Evolutionary conservation across 2,888 invertebrate genomes (phyloP).

Genomic region (Catocala fraxini): DNA sequence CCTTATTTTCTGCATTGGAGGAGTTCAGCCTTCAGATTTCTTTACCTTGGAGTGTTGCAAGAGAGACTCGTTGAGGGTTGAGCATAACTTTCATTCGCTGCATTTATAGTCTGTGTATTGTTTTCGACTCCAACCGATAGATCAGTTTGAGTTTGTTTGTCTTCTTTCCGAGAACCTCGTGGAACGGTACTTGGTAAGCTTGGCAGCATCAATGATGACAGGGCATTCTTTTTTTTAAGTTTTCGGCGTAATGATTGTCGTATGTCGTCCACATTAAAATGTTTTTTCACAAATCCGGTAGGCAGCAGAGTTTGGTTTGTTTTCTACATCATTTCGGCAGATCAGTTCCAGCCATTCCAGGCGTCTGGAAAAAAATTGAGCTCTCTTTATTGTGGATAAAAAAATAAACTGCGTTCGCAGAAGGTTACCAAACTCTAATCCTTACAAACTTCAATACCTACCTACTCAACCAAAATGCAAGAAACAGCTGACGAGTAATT

Average conservation of each 20-base stretch:
- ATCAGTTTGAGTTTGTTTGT: constrained; percentile 26
- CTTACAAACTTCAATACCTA: not conserved
- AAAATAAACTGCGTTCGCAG: not conserved
- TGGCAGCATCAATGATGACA: constrained; percentile 42
- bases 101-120: constrained; percentile 14
- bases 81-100: constrained; percentile 26
- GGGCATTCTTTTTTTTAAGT: constrained; percentile 36
- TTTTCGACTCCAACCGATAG: constrained; percentile 15
- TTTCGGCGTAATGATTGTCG: constrained; percentile 17
- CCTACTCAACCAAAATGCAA: not conserved
- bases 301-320: constrained; percentile 37
- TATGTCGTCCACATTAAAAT: constrained; percentile 33
- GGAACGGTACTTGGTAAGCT: constrained; percentile 15
- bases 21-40: constrained; percentile 32
- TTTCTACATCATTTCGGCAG: constrained; percentile 39
- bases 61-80: constrained; percentile 35
- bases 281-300: constrained; percentile 42
- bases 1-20: constrained; percentile 20
- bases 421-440: not conserved
- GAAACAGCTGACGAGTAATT: not conserved
- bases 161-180: constrained; percentile 17
- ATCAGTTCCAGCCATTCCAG: constrained; percentile 41
- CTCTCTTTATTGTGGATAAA: not conserved
- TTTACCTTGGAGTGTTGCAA: constrained; percentile 36
- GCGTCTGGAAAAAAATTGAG: constrained; percentile 20